These are phyloP conservation scores for Drosophila merina DNA, from an alignment of 2,888 invertebrate genomes.

Conservation along the genomic window DNA sequence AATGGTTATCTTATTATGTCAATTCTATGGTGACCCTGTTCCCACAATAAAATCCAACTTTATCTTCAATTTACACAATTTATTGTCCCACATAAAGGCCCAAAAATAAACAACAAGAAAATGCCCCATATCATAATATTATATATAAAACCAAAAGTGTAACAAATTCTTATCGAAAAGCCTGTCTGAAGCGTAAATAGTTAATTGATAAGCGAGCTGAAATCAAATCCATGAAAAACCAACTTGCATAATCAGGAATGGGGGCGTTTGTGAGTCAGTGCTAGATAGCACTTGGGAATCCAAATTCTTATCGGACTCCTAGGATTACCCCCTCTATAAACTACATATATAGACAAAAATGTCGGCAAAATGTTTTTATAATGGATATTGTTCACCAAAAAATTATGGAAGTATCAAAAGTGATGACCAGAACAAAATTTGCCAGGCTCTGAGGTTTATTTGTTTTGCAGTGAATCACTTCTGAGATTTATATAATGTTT, in stretches of 20 bases:
- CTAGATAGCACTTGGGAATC: slow-evolving; percentile 25
- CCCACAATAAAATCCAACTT: slow-evolving; percentile 5
- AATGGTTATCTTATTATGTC: slow-evolving; percentile 19
- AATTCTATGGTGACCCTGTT: slow-evolving; percentile 16
- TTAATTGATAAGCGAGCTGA: slow-evolving; percentile 56
- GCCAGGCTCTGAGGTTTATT: slow-evolving; percentile 21
- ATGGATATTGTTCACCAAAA: neutral
- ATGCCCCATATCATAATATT: slow-evolving; percentile 7
- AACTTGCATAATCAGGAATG: slow-evolving; percentile 49
- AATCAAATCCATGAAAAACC: slow-evolving; percentile 43
- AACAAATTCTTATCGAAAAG: slow-evolving; percentile 44
- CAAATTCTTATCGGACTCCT: slow-evolving; percentile 6
- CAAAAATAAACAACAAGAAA: slow-evolving; percentile 19
- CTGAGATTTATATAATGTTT: slow-evolving; percentile 39
- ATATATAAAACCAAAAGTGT: slow-evolving; percentile 5
- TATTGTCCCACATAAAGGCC: slow-evolving; percentile 7
- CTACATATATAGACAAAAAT: neutral
- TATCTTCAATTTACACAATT: slow-evolving; percentile 23
- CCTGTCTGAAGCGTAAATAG: slow-evolving; percentile 39
- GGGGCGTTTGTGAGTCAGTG: slow-evolving; percentile 57
- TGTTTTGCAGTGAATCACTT: slow-evolving; percentile 47
- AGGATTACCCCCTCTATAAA: neutral
- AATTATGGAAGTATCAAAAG: too few species aligned
- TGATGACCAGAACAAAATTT: too few species aligned
- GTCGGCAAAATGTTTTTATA: slow-evolving; percentile 37